phyloP scores from a whole-genome alignment of 2,113 vertebrate genomes.

The Climacteris rufus region DNA sequence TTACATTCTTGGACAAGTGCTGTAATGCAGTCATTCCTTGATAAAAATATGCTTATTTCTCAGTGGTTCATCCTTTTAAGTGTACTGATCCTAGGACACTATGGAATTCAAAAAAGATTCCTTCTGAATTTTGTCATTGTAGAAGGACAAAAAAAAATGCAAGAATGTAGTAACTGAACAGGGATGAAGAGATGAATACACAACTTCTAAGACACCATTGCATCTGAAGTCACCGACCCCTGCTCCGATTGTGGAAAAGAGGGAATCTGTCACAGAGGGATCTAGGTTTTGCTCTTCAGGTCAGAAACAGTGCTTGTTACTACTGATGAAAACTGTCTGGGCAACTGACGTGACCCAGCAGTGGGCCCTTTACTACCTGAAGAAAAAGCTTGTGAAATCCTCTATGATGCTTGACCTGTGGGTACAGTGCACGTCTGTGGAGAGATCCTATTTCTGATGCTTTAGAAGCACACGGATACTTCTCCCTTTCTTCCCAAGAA shows the following conservation, averaged over 20 bases:
- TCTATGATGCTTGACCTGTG: neutral
- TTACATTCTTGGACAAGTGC: neutral
- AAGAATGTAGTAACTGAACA: neutral
- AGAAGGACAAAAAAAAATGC: neutral
- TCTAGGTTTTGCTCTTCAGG: neutral
- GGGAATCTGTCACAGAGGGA: neutral
- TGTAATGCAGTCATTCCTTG: neutral
- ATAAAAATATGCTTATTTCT: neutral
- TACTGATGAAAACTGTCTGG: neutral
- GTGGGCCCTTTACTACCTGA: neutral
- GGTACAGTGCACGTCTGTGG: neutral
- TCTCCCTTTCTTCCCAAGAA: neutral
- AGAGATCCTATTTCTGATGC: neutral
- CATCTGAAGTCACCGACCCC: neutral
- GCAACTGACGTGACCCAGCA: neutral
- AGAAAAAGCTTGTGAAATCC: neutral
- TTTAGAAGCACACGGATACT: neutral
- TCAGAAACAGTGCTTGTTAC: neutral
- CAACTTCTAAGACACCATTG: neutral
- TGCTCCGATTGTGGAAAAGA: neutral
- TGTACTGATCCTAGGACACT: neutral
- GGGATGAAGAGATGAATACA: neutral
- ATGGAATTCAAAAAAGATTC: neutral
- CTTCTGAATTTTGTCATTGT: neutral
- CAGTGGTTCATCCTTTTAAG: neutral